These are phyloP conservation scores for Riparia riparia DNA, from an alignment of 2,113 vertebrate genomes.

Conservation along the genomic window DNA sequence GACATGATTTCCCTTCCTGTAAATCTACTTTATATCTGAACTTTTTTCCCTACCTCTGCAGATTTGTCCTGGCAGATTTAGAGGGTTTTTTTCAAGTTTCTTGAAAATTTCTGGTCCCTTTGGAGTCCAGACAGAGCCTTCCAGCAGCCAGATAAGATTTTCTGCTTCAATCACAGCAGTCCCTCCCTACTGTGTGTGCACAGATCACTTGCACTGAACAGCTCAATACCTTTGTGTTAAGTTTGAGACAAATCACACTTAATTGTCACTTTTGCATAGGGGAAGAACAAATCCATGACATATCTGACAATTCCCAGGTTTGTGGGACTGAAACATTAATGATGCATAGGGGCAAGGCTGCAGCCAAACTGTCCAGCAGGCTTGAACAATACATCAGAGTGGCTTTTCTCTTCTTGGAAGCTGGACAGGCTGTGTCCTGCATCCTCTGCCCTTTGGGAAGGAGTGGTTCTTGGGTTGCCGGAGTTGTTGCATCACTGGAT, in stretches of 20 bases:
- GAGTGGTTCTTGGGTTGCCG: neutral
- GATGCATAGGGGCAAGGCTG: neutral
- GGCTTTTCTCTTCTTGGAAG: neutral
- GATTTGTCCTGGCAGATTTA: neutral
- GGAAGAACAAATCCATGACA: neutral
- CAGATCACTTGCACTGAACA: neutral
- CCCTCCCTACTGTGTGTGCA: neutral
- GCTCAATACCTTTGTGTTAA: rapidly evolving
- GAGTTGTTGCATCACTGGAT: neutral
- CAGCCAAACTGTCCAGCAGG: neutral
- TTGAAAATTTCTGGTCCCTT: neutral
- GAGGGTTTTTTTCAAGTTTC: neutral
- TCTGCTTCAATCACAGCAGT: neutral
- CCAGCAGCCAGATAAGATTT: neutral
- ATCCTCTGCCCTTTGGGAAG: neutral
- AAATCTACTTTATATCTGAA: neutral
- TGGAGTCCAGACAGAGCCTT: neutral
- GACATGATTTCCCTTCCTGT: neutral
- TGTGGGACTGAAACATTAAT: neutral
- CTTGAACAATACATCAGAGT: neutral
- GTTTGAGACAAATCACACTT: neutral
- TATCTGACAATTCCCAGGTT: neutral
- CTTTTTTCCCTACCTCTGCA: neutral
- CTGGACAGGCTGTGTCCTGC: neutral
- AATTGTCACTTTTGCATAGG: neutral